Percentiles rank a stretch among this genome's conserved stretches.
These are phyloP conservation scores for Lottia gigantea DNA, from an alignment of 2,888 invertebrate genomes.

Conservation along the genomic window DNA sequence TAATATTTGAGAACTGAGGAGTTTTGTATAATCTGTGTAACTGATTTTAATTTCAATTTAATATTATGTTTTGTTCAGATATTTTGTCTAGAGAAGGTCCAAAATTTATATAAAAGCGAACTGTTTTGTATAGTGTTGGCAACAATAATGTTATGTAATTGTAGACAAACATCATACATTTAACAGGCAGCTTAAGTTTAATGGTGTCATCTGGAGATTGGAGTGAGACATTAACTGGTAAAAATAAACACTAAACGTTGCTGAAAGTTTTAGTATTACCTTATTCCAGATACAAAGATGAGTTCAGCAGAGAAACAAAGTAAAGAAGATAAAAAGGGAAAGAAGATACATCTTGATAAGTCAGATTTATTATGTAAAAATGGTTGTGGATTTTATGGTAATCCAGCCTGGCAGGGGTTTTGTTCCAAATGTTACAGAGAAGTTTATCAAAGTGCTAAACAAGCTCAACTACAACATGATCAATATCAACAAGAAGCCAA, in stretches of 20 bases:
- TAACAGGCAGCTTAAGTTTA: no score
- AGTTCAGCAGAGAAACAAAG: constrained; percentile 11
- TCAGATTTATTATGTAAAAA: constrained; percentile 89
- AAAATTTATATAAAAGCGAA: no score
- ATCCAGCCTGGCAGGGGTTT: constrained; percentile 96
- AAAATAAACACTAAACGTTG: neutral
- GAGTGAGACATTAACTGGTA: neutral
- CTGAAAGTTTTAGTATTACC: no score
- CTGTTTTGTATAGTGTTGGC: no score
- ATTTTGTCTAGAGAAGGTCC: no score
- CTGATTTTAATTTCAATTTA: no score
- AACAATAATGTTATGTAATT: no score
- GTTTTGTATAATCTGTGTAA: no score
- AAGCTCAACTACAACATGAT: constrained; percentile 65
- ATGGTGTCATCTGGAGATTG: no score
- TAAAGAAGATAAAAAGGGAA: constrained; percentile 37
- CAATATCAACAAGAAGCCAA: constrained; percentile 37
- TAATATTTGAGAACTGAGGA: no score
- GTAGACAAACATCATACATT: no score
- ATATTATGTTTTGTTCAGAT: no score
- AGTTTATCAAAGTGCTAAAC: constrained; percentile 65
- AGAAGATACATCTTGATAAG: constrained; percentile 56
- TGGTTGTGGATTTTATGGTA: constrained; percentile 97
- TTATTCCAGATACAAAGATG: neutral
- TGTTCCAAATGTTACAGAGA: constrained; percentile 97